phyloP scores from a whole-genome alignment of 2,113 vertebrate species.

The Fukomys damarensis region DNA sequence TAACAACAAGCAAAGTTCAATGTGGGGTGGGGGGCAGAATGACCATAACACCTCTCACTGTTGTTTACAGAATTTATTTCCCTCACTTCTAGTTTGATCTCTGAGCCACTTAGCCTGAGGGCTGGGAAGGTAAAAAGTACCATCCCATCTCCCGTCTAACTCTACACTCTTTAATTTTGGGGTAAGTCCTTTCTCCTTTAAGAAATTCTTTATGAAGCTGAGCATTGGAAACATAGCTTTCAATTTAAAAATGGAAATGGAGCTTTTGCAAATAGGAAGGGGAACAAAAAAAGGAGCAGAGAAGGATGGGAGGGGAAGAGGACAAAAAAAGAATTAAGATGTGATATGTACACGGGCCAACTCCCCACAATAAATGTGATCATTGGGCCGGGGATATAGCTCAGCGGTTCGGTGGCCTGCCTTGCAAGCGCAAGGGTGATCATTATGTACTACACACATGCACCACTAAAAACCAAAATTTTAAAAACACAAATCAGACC shows the following conservation, averaged over 20 bases:
- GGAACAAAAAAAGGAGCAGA: background rate
- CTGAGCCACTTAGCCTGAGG: background rate
- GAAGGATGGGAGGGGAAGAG: background rate
- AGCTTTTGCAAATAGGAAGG: background rate
- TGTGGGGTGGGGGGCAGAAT: too few species aligned
- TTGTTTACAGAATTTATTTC: too few species aligned
- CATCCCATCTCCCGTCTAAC: background rate
- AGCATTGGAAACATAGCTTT: background rate
- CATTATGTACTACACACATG: background rate
- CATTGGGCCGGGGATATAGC: too few species aligned
- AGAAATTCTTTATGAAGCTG: background rate
- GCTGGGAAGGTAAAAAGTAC: background rate
- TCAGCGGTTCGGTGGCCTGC: too few species aligned
- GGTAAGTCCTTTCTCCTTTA: background rate
- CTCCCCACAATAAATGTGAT: background rate
- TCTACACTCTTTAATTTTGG: background rate
- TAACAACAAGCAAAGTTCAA: background rate
- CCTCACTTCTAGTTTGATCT: background rate
- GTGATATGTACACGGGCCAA: background rate
- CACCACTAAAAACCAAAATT: background rate
- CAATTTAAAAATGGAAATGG: background rate
- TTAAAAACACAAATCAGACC: background rate
- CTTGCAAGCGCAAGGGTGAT: too few species aligned
- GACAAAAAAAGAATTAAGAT: background rate
- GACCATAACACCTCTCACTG: rapidly evolving